These are phyloP conservation scores for Nudaria mundana DNA, from an alignment of 2,888 invertebrate genomes.

Conservation along the genomic window DNA sequence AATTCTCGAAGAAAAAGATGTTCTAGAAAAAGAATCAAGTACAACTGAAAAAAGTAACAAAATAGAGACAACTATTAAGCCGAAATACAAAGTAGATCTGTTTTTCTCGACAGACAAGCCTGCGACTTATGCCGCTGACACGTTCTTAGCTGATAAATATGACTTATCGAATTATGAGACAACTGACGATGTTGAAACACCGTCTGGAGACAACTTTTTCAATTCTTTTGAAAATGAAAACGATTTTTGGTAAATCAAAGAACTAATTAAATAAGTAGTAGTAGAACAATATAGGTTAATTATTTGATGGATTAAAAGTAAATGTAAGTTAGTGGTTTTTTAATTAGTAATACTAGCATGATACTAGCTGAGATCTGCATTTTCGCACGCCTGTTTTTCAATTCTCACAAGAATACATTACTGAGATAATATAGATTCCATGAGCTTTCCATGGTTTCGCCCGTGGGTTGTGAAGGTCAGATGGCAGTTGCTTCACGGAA, in stretches of 20 bases:
- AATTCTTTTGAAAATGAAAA: constrained; percentile 49
- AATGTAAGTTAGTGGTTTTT: not conserved
- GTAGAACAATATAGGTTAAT: too few relatives aligned
- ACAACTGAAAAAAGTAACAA: constrained; percentile 13
- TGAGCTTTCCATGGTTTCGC: too few relatives aligned
- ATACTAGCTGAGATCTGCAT: too few relatives aligned
- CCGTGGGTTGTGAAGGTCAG: too few relatives aligned
- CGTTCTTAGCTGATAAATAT: constrained; percentile 68
- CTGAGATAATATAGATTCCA: too few relatives aligned
- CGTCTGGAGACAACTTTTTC: constrained; percentile 37
- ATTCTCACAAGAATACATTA: too few relatives aligned
- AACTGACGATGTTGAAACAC: constrained; percentile 41
- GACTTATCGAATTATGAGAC: constrained; percentile 61
- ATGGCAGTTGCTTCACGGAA: too few relatives aligned
- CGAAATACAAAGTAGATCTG: constrained; percentile 34
- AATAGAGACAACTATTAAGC: constrained; percentile 15
- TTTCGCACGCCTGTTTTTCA: too few relatives aligned
- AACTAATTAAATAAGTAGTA: too few relatives aligned
- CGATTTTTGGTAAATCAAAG: constrained; percentile 34
- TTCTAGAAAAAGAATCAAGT: constrained; percentile 10
- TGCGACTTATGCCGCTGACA: constrained; percentile 54
- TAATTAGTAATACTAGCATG: too few relatives aligned
- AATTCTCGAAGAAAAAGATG: not conserved
- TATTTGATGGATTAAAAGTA: too few relatives aligned
- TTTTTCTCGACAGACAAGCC: constrained; percentile 66